Evolutionary conservation across 2,888 invertebrate species (phyloP).

Genomic region (Pollenia amentaria): DNA sequence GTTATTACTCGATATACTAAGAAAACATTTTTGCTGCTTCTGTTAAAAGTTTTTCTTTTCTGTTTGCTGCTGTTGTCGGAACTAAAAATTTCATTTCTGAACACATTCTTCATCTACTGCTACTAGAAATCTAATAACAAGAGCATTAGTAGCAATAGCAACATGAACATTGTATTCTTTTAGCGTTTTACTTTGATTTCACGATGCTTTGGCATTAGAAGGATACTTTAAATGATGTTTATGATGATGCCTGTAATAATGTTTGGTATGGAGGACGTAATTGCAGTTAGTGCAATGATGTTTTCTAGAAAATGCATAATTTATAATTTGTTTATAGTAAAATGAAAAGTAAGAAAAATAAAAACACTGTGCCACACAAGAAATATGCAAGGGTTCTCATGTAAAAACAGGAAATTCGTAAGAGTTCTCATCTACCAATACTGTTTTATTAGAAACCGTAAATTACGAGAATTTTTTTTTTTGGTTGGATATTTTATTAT

Average conservation of each 20-base stretch:
- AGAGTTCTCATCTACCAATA: too few relatives aligned
- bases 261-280: too few relatives aligned
- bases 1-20: neutral
- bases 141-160: neutral
- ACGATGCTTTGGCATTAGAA: conserved; percentile 12
- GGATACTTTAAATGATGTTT: neutral
- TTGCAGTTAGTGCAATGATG: neutral
- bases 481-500: too few relatives aligned
- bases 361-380: neutral
- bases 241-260: too few relatives aligned
- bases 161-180: neutral
- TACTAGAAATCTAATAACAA: neutral
- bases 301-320: conserved; percentile 6
- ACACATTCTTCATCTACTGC: neutral
- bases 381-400: too few relatives aligned
- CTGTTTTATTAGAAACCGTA: too few relatives aligned
- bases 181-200: conserved; percentile 4
- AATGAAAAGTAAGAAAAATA: neutral
- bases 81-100: neutral
- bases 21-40: neutral
- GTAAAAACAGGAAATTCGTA: too few relatives aligned
- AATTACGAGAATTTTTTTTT: too few relatives aligned
- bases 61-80: neutral
- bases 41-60: neutral
- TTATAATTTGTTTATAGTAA: conserved; percentile 2